phyloP scores from a whole-genome alignment of 2,113 vertebrate species.

The Ceyx margarethae region DNA sequence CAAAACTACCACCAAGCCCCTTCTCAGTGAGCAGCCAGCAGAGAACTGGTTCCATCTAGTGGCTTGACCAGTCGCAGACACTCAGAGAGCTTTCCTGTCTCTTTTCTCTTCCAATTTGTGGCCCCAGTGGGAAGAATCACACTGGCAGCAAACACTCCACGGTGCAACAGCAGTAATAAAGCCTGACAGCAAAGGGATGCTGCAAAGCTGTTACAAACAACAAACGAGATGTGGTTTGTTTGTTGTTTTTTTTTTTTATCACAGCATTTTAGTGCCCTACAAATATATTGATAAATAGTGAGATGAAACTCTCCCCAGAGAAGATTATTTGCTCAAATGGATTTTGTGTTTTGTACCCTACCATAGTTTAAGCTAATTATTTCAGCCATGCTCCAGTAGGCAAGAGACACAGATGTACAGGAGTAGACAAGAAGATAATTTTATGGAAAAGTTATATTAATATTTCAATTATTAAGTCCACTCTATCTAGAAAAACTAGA shows the following conservation, averaged over 20 bases:
- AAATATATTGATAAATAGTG: background rate
- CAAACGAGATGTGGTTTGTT: background rate
- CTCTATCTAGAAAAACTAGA: background rate
- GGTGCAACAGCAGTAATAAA: background rate
- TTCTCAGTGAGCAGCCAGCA: background rate
- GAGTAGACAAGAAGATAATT: background rate
- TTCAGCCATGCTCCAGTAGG: background rate
- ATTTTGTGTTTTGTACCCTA: background rate
- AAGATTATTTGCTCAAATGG: background rate
- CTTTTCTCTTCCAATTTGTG: background rate
- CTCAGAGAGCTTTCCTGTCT: background rate
- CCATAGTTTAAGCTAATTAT: conserved; percentile 30
- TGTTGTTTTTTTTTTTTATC: background rate
- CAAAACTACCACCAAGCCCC: background rate
- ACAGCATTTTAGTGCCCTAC: background rate
- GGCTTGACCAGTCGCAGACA: background rate
- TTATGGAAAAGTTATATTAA: background rate
- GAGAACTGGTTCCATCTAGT: conserved; percentile 59
- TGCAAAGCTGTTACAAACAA: background rate
- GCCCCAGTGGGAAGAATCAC: rapidly evolving
- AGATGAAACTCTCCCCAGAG: rapidly evolving
- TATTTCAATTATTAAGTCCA: background rate
- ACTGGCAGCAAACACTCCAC: background rate
- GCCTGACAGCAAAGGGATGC: background rate
- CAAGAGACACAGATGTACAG: background rate